Evolutionary conservation across 2,888 invertebrate species (phyloP).

Genomic region (Mylabris sibirica): DNA sequence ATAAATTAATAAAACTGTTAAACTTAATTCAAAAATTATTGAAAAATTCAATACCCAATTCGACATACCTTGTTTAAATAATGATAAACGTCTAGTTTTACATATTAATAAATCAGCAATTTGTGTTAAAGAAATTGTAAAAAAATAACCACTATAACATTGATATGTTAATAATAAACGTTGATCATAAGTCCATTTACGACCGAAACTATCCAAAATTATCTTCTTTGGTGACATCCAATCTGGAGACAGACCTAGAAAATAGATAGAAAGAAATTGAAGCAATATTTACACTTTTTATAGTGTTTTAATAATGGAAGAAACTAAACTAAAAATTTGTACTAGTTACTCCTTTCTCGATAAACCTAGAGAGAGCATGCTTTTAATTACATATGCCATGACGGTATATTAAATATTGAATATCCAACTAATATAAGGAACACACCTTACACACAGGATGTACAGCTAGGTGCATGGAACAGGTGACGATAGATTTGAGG

Average conservation of each 20-base stretch:
- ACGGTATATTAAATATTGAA: too few species aligned
- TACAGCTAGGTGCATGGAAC: too few species aligned
- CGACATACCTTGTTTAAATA: constrained; percentile 78
- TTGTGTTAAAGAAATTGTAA: constrained; percentile 79
- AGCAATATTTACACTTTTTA: too few species aligned
- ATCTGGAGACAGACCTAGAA: constrained; percentile 64
- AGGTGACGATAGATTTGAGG: too few species aligned
- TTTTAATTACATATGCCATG: too few species aligned
- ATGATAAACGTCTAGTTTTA: constrained; percentile 77
- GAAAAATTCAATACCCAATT: constrained; percentile 70
- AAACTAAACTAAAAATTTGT: too few species aligned
- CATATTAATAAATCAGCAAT: constrained; percentile 81
- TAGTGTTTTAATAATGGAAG: too few species aligned
- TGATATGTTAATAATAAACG: constrained; percentile 75
- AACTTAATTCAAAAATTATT: constrained; percentile 66
- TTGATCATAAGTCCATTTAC: constrained; percentile 75
- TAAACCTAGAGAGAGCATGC: too few species aligned
- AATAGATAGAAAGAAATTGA: background rate
- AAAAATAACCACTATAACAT: constrained; percentile 82
- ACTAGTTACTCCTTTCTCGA: too few species aligned
- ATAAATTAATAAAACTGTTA: constrained; percentile 72
- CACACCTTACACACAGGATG: too few species aligned
- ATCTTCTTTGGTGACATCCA: constrained; percentile 75
- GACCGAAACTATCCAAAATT: constrained; percentile 78
- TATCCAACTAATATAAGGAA: too few species aligned